These are phyloP conservation scores for Archivesica marissinica DNA, from an alignment of 1,140 invertebrate species.

Conservation along the genomic window DNA sequence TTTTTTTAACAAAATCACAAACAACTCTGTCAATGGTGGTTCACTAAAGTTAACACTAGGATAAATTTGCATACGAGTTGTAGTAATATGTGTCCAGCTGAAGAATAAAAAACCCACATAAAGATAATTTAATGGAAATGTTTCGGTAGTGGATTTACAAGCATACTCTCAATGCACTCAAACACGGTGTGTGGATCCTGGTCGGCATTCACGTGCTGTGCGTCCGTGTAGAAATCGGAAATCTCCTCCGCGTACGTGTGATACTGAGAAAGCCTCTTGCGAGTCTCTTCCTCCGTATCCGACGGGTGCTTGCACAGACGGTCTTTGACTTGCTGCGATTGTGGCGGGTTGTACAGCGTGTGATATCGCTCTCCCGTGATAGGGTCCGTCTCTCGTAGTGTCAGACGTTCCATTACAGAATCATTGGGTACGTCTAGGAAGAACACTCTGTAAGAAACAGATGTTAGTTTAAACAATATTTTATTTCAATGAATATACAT, in stretches of 20 bases:
- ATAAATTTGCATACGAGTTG: too few species aligned
- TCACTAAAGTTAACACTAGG: too few species aligned
- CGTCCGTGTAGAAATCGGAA: constrained; percentile 80
- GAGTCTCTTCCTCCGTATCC: constrained; percentile 76
- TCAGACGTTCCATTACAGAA: constrained; percentile 82
- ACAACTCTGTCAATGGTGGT: too few species aligned
- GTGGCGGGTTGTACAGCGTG: constrained; percentile 83
- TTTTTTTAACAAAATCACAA: too few species aligned
- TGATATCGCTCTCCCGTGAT: constrained; percentile 84
- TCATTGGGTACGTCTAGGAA: constrained; percentile 84
- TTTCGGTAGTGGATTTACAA: constrained; percentile 83
- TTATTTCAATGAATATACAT: too few species aligned
- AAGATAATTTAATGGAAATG: constrained; percentile 27
- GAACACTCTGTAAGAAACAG: constrained; percentile 81
- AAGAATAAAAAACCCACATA: too few species aligned
- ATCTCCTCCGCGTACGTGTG: constrained; percentile 81
- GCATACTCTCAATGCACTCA: constrained; percentile 83
- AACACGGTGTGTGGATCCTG: constrained; percentile 84
- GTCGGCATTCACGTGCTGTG: constrained; percentile 83
- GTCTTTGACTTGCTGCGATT: constrained; percentile 81
- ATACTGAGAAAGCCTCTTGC: constrained; percentile 78
- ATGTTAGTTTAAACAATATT: too few species aligned
- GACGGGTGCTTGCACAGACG: constrained; percentile 75
- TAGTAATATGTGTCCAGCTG: too few species aligned
- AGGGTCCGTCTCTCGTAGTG: constrained; percentile 81